Evolutionary conservation across 2,113 vertebrate genomes (phyloP), one percentile per base, ranked within the genome.

Genomic region (Megaceryle maxima): DNA sequence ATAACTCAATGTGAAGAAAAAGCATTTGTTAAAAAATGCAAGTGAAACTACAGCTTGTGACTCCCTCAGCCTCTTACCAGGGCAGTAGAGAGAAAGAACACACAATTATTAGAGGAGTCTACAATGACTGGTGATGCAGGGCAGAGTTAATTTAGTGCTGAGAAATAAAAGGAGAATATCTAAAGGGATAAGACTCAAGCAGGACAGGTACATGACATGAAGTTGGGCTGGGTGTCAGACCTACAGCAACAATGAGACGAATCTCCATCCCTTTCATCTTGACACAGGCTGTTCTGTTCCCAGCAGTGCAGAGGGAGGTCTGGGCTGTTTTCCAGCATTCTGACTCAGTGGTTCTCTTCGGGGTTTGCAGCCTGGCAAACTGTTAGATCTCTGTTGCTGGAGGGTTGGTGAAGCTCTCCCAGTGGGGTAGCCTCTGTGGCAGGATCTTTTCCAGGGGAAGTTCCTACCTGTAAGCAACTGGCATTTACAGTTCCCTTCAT

Each of bases 1-100:
- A 96, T 92, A 95, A 80, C 79, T 79, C 67, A n/a, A 56, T 74
- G 73, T 92, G 89, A 64, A 55, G 35, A 21, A 53, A 41, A 4
- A 87, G 73, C 56, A 62, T 37, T 90, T 83, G 51, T 68, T 75
- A 29, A 51, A 77, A 91, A 94, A 48, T 43, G 53, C 69, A 75
- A 67, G 48, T 25, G 59, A 57, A 87, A n/a, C 56, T 56, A 56
- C 43, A 84, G 73, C 44, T 48, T 79, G 60, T 83, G 77, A 35
- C 92, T 89, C 60, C 69, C 24, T 78, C 43, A 0, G 3, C 68
- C 33, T 57, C 0, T 86, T 77, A 46, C 37, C 51, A n/a, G 37
- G 37, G 20, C 60, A 87, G 66, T 15, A 55, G 57, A 70, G 37
- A 83, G 53, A 60, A 72, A 55, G 35, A 85, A 43, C 21, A 10